Evolutionary conservation across 2,888 invertebrate species (phyloP).

Genomic region (Lycophotia porphyrea): DNA sequence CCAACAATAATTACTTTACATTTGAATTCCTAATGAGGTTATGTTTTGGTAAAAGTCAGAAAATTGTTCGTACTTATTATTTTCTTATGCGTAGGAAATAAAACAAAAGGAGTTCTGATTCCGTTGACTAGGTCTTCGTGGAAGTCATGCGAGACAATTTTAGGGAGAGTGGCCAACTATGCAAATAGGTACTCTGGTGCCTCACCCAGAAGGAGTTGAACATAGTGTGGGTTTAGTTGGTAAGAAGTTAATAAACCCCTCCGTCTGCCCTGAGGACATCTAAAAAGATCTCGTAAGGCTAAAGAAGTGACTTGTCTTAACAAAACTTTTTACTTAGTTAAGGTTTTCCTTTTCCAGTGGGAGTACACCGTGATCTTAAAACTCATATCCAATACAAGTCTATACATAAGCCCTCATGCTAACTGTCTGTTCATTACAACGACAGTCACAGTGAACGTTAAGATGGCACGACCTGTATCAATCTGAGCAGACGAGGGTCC

Average conservation of each 20-base stretch:
- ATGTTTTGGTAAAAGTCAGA: conserved; percentile 29
- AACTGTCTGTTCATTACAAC: conserved; percentile 14
- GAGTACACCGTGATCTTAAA: background rate
- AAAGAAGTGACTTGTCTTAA: background rate
- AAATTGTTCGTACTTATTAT: conserved; percentile 15
- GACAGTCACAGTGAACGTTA: background rate
- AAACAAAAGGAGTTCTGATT: background rate
- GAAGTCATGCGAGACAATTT: background rate
- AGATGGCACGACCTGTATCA: conserved; percentile 43
- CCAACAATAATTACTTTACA: conserved; percentile 35
- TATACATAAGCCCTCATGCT: conserved; percentile 3
- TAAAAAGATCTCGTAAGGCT: background rate
- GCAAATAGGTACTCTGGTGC: background rate
- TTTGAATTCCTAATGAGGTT: conserved; percentile 45
- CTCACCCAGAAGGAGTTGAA: background rate
- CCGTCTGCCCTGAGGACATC: background rate
- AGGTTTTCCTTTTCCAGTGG: background rate
- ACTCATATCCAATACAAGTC: background rate
- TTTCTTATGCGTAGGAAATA: conserved; percentile 9
- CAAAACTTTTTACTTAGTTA: background rate
- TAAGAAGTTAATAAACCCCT: background rate
- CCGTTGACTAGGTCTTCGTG: background rate
- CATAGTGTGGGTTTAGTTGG: background rate
- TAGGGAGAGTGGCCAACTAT: background rate
- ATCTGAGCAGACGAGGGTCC: conserved; percentile 41